Evolutionary conservation across 2,113 vertebrate genomes (phyloP).

Genomic region (Platichthys stellatus): DNA sequence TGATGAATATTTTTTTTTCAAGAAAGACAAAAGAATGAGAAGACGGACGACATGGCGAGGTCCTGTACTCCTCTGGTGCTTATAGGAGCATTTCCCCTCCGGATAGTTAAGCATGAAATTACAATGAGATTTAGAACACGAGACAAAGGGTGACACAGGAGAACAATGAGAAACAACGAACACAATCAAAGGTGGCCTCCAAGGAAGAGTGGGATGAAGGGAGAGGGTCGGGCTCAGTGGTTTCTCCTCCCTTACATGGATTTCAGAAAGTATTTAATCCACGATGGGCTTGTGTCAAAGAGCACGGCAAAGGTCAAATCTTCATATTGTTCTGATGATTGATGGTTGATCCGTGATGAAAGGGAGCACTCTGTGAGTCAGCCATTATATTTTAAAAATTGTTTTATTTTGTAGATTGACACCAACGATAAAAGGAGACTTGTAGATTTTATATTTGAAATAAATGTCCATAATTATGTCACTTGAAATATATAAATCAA

Average conservation of each 20-base stretch:
- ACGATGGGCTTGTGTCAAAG: not conserved
- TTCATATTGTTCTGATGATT: no score
- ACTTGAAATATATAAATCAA: no score
- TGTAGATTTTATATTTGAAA: no score
- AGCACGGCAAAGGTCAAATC: not conserved
- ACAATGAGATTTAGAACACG: conserved; percentile 38
- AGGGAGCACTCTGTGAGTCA: not conserved
- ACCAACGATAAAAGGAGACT: no score
- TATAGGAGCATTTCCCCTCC: conserved; percentile 1
- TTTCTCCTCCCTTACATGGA: not conserved
- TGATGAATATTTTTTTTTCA: not conserved
- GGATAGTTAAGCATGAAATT: conserved; percentile 41
- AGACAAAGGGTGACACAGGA: conserved; percentile 23
- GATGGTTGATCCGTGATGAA: not conserved
- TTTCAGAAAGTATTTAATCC: not conserved
- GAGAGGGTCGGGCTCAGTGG: not conserved
- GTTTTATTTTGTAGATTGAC: no score
- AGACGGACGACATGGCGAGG: not conserved
- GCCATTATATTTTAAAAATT: not conserved
- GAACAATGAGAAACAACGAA: conserved; percentile 24
- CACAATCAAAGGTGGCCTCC: conserved; percentile 35
- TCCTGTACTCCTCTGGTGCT: not conserved
- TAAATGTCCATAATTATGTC: no score
- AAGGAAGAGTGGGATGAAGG: conserved; percentile 8
- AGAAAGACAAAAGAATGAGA: conserved; percentile 12